phyloP scores from a whole-genome alignment of 2,113 vertebrate genomes.

The Sialia sialis region DNA sequence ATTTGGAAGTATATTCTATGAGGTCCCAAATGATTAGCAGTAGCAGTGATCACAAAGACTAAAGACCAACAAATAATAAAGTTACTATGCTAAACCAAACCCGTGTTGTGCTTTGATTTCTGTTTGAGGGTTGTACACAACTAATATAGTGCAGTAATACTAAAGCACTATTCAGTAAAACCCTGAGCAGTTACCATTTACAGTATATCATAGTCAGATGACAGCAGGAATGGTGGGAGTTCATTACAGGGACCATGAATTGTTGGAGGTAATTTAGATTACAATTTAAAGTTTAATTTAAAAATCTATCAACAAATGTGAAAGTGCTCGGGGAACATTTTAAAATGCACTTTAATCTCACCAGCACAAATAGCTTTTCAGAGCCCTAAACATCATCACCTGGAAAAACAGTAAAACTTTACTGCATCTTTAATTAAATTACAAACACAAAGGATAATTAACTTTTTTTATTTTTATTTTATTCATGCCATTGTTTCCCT shows the following conservation, averaged over 20 bases:
- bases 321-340: slow-evolving; percentile 85
- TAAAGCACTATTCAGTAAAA: slow-evolving; percentile 71
- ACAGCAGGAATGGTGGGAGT: slow-evolving; percentile 81
- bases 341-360: slow-evolving; percentile 86
- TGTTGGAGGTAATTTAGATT: slow-evolving; percentile 90
- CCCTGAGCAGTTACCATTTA: slow-evolving; percentile 67
- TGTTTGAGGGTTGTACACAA: slow-evolving; percentile 67
- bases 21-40: slow-evolving; percentile 14
- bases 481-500: slow-evolving; percentile 82
- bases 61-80: slow-evolving; percentile 52
- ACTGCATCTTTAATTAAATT: slow-evolving; percentile 89
- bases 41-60: background rate
- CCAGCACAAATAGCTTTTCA: slow-evolving; percentile 83
- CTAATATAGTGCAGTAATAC: slow-evolving; percentile 66
- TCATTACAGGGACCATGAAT: slow-evolving; percentile 87
- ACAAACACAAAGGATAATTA: slow-evolving; percentile 90
- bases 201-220: slow-evolving; percentile 81
- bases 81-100: slow-evolving; percentile 51
- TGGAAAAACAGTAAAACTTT: slow-evolving; percentile 84
- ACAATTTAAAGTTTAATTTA: slow-evolving; percentile 91
- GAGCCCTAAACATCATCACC: slow-evolving; percentile 82
- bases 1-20: background rate
- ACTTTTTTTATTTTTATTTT: slow-evolving; percentile 85
- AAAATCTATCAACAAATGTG: slow-evolving; percentile 91
- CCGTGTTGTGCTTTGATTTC: slow-evolving; percentile 62